Percentiles rank a stretch among this genome's conserved stretches.
phyloP scores from a whole-genome alignment of 2,797 vertebrate species.

The Typhlichthys eigenmanni region DNA sequence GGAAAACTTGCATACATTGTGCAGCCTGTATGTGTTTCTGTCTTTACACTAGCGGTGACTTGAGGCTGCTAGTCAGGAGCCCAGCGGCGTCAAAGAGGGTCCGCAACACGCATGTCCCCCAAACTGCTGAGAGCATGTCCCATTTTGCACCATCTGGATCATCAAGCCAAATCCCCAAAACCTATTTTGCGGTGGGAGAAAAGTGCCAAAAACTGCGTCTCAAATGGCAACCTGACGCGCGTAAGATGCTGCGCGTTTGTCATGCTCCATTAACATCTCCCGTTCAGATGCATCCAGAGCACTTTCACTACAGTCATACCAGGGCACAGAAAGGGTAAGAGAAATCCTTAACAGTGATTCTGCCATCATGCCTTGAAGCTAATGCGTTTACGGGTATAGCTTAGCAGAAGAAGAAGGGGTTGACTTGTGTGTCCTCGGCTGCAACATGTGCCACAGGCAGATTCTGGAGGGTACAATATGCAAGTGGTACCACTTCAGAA shows the following conservation, averaged over 20 bases:
- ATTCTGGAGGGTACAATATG: too few relatives aligned
- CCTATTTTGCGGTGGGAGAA: slow-evolving; percentile 16
- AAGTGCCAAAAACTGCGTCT: slow-evolving; percentile 42
- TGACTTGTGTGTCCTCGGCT: background rate
- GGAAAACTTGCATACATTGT: too few relatives aligned
- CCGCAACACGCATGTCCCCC: too few relatives aligned
- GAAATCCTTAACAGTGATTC: slow-evolving; percentile 71
- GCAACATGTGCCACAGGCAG: too few relatives aligned
- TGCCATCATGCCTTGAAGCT: slow-evolving; percentile 72
- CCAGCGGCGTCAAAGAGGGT: too few relatives aligned
- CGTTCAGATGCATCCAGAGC: slow-evolving; percentile 57
- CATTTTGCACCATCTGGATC: slow-evolving; percentile 9
- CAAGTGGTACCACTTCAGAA: too few relatives aligned
- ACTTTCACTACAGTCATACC: slow-evolving; percentile 60
- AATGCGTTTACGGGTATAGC: slow-evolving; percentile 77
- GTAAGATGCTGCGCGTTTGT: slow-evolving; percentile 52
- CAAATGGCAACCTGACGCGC: slow-evolving; percentile 44
- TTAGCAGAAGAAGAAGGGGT: slow-evolving; percentile 45
- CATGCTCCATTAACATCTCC: slow-evolving; percentile 65
- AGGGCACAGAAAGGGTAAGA: slow-evolving; percentile 29
- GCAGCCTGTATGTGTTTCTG: too few relatives aligned
- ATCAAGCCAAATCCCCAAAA: slow-evolving; percentile 21
- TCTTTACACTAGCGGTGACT: too few relatives aligned
- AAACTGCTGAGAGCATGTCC: background rate
- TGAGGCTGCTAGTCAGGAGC: too few relatives aligned